These are phyloP conservation scores for Lypha dubia DNA, from an alignment of 2,888 invertebrate genomes.

Conservation along the genomic window DNA sequence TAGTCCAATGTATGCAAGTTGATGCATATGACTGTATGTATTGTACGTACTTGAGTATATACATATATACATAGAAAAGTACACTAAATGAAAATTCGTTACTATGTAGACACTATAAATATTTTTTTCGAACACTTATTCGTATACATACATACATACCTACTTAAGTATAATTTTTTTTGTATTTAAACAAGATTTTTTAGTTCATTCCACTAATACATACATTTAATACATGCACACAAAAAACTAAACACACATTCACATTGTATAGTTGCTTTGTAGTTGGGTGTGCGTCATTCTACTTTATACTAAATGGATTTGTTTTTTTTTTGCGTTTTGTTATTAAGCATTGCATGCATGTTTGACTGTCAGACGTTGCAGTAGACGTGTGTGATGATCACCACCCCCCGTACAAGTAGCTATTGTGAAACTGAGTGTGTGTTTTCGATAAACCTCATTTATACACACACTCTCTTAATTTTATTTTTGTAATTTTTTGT, in stretches of 20 bases:
- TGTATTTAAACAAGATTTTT: neutral
- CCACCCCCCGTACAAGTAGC: conserved; percentile 62
- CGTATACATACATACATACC: too few relatives aligned
- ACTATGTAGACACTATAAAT: conserved; percentile 8
- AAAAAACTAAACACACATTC: conserved; percentile 3
- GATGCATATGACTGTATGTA: neutral
- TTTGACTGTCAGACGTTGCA: conserved; percentile 43
- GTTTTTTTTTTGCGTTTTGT: conserved; percentile 1
- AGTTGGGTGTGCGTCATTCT: conserved; percentile 47
- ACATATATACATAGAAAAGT: neutral
- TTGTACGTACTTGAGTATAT: neutral
- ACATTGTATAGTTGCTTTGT: conserved; percentile 14
- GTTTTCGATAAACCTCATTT: conserved; percentile 36
- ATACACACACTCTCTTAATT: conserved; percentile 36
- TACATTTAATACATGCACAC: neutral
- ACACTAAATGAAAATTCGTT: neutral
- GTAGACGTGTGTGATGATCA: conserved; percentile 49
- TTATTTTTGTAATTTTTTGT: conserved; percentile 39
- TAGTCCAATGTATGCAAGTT: too few relatives aligned
- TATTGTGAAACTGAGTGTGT: conserved; percentile 8
- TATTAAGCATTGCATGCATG: conserved; percentile 49
- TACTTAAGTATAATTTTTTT: neutral
- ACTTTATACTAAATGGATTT: conserved; percentile 22
- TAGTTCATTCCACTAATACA: conserved; percentile 1
- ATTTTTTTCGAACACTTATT: neutral